Percentiles rank a stretch among this genome's conserved stretches.
Evolutionary conservation across 2,797 vertebrate genomes (phyloP).

Genomic region (Girardinus metallicus): DNA sequence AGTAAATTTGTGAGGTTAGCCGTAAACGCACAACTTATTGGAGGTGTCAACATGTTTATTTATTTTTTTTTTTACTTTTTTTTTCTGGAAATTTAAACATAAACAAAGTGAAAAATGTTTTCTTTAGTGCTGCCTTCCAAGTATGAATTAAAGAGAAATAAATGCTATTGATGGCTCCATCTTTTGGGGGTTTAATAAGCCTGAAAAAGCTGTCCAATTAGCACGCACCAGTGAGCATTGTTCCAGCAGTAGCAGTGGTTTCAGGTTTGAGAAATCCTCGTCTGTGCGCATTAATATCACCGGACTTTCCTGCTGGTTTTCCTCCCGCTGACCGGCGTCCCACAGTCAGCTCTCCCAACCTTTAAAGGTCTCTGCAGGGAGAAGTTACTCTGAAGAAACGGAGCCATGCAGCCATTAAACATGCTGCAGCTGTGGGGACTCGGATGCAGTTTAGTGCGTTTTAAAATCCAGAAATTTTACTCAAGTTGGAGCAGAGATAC

Average conservation of each 20-base stretch:
- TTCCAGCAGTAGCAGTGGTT: background rate
- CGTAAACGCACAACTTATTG: background rate
- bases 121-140: background rate
- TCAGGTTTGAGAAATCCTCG: background rate
- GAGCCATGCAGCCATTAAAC: background rate
- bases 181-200: background rate
- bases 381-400: background rate
- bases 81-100: background rate
- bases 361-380: conserved; percentile 18
- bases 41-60: background rate
- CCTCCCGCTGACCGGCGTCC: background rate
- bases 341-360: conserved; percentile 15
- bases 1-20: background rate
- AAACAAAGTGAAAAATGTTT: background rate
- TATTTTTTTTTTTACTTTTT: background rate
- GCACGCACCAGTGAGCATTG: background rate
- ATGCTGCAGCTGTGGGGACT: background rate
- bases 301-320: background rate
- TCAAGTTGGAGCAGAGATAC: too few species aligned
- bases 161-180: background rate
- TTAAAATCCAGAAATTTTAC: too few species aligned
- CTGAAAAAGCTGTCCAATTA: background rate
- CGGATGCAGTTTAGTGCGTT: background rate
- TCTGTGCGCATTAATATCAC: conserved; percentile 27
- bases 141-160: background rate